Evolutionary conservation across 2,888 invertebrate genomes (phyloP).

Genomic region (Acanthosepion pharaonis): DNA sequence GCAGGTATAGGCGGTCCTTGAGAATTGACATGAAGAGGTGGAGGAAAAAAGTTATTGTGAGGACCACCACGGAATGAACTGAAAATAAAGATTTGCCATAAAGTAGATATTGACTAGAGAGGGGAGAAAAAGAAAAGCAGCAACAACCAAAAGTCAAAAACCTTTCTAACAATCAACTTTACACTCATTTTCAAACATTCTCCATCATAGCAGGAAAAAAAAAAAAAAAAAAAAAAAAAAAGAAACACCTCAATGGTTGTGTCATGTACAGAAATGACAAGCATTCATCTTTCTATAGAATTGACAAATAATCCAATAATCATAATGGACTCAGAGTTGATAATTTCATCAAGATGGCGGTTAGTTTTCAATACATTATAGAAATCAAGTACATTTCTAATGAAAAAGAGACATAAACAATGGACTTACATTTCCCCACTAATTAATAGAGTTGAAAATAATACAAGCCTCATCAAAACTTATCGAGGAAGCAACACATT

Average conservation of each 20-base stretch:
- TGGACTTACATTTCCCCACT: background rate
- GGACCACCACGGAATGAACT: conserved; percentile 42
- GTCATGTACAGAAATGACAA: background rate
- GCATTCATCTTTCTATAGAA: conserved; percentile 7
- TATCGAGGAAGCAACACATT: background rate
- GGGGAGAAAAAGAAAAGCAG: no score
- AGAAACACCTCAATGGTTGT: background rate
- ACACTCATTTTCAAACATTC: background rate
- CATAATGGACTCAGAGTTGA: background rate
- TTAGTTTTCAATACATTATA: background rate
- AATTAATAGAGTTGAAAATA: background rate
- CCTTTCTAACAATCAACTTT: background rate
- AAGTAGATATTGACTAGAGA: background rate
- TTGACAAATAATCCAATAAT: background rate
- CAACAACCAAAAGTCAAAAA: background rate
- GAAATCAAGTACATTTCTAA: background rate
- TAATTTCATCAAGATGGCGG: background rate
- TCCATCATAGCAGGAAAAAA: background rate
- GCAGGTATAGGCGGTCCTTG: conserved; percentile 34
- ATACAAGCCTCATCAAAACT: background rate
- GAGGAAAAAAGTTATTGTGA: background rate
- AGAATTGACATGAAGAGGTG: conserved; percentile 23
- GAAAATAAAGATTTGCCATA: background rate
- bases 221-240: no score
- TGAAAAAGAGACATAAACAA: background rate